phyloP scores from a whole-genome alignment of 2,888 invertebrate species.

The Drosophila stalkeri region DNA sequence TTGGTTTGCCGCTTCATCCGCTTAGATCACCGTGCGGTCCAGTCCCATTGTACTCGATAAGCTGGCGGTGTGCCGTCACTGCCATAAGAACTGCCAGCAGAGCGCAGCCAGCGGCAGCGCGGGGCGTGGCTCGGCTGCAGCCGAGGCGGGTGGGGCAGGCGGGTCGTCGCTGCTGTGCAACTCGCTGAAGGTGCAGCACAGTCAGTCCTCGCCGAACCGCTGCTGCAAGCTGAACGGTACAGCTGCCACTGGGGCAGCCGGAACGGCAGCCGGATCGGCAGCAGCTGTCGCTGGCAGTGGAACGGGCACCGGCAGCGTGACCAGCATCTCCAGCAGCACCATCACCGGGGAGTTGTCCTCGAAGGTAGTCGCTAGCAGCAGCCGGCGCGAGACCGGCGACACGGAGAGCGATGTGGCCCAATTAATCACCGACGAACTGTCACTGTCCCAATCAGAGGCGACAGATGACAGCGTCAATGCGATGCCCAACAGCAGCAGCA shows the following conservation, averaged over 20 bases:
- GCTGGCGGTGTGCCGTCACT: conserved; percentile 91
- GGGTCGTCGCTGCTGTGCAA: conserved; percentile 78
- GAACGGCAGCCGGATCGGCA: background rate
- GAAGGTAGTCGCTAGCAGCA: conserved; percentile 75
- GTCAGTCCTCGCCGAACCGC: conserved; percentile 85
- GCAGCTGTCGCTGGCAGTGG: conserved; percentile 21
- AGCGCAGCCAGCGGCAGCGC: conserved; percentile 38
- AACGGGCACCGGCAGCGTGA: conserved; percentile 73
- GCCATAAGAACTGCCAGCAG: conserved; percentile 90
- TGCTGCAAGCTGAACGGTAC: conserved; percentile 83
- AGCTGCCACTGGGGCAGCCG: conserved; percentile 10
- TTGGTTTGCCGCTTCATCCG: conserved; percentile 13
- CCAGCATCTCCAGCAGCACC: conserved; percentile 84
- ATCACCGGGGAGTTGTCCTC: conserved; percentile 81
- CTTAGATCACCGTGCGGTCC: conserved; percentile 91
- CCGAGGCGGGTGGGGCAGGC: conserved; percentile 22
- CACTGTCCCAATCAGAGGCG: conserved; percentile 81
- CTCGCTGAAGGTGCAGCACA: conserved; percentile 85
- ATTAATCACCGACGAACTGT: conserved; percentile 79
- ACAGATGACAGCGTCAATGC: conserved; percentile 78
- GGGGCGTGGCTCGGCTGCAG: conserved; percentile 30
- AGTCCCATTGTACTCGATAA: conserved; percentile 90
- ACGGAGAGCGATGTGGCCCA: conserved; percentile 82
- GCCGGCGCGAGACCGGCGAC: conserved; percentile 76
- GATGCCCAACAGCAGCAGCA: conserved; percentile 77